Percentiles rank a stretch among this genome's conserved stretches.
phyloP scores from a whole-genome alignment of 2,113 vertebrate genomes.

The Anser brachyrhynchus region DNA sequence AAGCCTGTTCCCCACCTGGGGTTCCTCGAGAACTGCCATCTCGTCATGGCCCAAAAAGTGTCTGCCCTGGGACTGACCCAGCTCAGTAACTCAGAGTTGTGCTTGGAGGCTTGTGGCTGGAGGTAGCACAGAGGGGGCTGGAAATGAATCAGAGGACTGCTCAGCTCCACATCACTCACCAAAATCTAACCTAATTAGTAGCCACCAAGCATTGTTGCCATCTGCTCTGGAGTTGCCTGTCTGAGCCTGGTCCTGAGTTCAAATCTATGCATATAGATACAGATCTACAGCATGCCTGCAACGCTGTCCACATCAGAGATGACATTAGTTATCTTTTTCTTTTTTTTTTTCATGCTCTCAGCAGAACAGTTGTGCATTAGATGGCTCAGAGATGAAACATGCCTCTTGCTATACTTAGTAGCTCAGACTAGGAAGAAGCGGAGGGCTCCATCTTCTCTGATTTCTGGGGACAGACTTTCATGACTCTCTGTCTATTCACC shows the following conservation, averaged over 20 bases:
- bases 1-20: not conserved
- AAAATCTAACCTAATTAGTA: not conserved
- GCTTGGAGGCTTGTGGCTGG: not conserved
- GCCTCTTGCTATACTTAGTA: not conserved
- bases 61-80: fast-evolving
- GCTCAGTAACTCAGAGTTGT: not conserved
- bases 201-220: not conserved
- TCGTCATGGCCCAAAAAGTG: not conserved
- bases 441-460: not conserved
- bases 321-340: not conserved
- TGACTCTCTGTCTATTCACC: not conserved
- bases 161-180: not conserved
- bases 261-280: not conserved
- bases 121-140: not conserved
- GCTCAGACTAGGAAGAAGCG: not conserved
- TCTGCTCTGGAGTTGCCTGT: not conserved
- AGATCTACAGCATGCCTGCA: not conserved
- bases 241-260: not conserved
- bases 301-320: not conserved
- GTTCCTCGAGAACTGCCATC: fast-evolving
- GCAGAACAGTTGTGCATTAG: not conserved
- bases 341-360: not conserved
- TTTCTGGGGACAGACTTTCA: not conserved
- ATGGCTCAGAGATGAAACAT: not conserved
- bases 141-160: not conserved